Conservation (phyloP, 2,888 invertebrate genomes). For the Copidosoma aretas region DNA sequence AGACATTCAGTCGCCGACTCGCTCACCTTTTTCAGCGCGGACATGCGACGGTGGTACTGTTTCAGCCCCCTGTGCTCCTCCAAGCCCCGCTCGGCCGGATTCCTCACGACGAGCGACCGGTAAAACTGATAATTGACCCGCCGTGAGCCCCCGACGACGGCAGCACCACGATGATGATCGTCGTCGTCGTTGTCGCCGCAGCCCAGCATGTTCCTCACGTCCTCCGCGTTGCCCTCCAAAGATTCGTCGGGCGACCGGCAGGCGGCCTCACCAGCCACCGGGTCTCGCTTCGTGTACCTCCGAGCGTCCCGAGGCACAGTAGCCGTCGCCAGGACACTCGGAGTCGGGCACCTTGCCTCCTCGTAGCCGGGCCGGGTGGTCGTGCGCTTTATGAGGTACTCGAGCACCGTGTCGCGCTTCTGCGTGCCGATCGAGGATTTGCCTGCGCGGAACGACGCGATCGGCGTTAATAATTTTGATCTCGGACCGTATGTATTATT, state of each 20-base stretch:
- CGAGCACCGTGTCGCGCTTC: slow-evolving; percentile 19
- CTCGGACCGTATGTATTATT: neutral
- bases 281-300: too few species aligned
- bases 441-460: too few species aligned
- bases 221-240: too few species aligned
- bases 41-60: neutral
- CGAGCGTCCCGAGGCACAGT: neutral
- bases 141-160: neutral
- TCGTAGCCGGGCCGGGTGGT: neutral
- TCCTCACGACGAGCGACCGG: neutral
- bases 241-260: too few species aligned
- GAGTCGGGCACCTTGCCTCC: neutral
- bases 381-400: neutral
- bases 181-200: neutral
- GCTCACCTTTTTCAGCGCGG: neutral
- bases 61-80: neutral
- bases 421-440: slow-evolving; percentile 9
- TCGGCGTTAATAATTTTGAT: neutral
- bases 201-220: too few species aligned
- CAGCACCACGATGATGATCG: too few species aligned
- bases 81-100: neutral
- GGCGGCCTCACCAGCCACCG: too few species aligned
- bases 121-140: neutral
- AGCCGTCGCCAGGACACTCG: neutral
- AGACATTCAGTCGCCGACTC: neutral